A percentile compares a stretch with the other conserved stretches of the same genome.
Evolutionary conservation across 2,888 invertebrate genomes (phyloP).

Genomic region (Lamellibrachia satsuma): DNA sequence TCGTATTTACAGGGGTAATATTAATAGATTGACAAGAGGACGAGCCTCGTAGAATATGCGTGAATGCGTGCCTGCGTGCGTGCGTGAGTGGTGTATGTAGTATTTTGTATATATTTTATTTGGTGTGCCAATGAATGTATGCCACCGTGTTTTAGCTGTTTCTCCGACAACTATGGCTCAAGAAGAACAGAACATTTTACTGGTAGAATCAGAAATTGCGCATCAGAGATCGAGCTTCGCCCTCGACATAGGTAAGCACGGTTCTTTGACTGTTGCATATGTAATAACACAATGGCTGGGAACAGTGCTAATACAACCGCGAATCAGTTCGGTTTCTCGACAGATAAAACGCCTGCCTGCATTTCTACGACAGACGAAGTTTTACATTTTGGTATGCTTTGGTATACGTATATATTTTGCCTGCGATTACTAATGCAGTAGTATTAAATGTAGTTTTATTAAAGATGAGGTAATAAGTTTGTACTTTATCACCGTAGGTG

Average conservation of each 20-base stretch:
- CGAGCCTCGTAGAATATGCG: too few species aligned
- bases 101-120: not conserved
- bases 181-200: not conserved
- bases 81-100: not conserved
- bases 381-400: too few species aligned
- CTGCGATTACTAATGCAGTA: too few species aligned
- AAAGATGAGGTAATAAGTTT: not conserved
- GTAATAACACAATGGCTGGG: too few species aligned
- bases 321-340: too few species aligned
- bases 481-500: not conserved
- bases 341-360: too few species aligned
- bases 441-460: not conserved
- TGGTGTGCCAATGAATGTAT: not conserved
- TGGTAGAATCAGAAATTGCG: not conserved
- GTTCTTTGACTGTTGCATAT: not conserved
- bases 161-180: not conserved
- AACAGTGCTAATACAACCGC: too few species aligned
- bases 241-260: constrained; percentile 10
- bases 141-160: not conserved
- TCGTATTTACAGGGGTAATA: too few species aligned
- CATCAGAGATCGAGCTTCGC: not conserved
- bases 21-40: too few species aligned
- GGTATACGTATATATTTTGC: too few species aligned
- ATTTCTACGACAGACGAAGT: too few species aligned
- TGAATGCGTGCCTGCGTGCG: too few species aligned